Evolutionary conservation across 2,797 vertebrate species (phyloP), one percentile per base, ranked within the genome.

Genomic region (Anniella stebbinsi): DNA sequence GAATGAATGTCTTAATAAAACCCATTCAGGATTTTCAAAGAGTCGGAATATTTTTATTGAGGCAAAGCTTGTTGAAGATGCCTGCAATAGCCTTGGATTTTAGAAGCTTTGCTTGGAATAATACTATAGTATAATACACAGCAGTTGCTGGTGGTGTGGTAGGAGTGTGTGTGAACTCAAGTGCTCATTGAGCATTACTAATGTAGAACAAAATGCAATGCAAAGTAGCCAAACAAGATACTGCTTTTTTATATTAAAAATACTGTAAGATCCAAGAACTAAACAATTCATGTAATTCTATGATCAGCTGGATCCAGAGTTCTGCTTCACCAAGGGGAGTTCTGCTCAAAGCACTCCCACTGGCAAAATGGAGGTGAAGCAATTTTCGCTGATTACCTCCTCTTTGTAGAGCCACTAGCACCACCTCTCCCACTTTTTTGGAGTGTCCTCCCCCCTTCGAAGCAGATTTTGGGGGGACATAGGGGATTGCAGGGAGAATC

Each of bases 1-100:
- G 98, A 99, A 72, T 98, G 95, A 97, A 92, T 38, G 51, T 82
- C 17, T 51, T 57, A 82, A 15, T 89, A 95, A 86, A 88, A 86
- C 33, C 1, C 36, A 41, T 93, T 84, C 67, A 72, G 11, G 30
- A 90, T 87, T 66, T 48, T 86, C 21, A 84, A 66, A 72, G 51
- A 94, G 63, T 87, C 60, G 86, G 48, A 72, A 36, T 88, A 81
- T 70, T 88, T 88, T 86, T 72, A 88, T 69, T 38, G 11, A 72
- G 54, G 12, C 48, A 33, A 83, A 41, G 9, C 67, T 67, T 84
- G 88, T 87, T 54, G 21, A 89, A 36, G 36, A 15, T 91, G 90
- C 25, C 17, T 66, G n/a, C 72, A 38, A 78, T 15, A 87, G 66
- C 57, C 91, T 85, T 93, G 72, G 45, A 2, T 63, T 90, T 92